These are phyloP conservation scores for Entomobrya proxima DNA, from an alignment of 2,888 invertebrate species.

Conservation along the genomic window DNA sequence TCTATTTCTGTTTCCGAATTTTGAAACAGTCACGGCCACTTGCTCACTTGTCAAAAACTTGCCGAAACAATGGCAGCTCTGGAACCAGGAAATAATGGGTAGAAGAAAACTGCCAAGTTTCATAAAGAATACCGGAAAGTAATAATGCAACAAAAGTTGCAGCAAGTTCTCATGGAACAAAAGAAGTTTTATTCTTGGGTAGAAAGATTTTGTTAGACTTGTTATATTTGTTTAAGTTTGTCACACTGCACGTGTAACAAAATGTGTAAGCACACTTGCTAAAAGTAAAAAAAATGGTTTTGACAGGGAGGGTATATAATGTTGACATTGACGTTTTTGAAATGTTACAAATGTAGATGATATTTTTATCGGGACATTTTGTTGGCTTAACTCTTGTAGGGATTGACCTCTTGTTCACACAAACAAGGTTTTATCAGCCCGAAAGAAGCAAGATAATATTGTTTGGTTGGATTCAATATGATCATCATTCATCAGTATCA, in stretches of 20 bases:
- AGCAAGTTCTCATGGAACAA: neutral
- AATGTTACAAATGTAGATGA: too few species aligned
- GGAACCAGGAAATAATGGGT: neutral
- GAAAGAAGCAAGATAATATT: too few species aligned
- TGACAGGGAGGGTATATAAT: neutral
- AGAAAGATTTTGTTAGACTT: neutral
- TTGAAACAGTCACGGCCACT: slow-evolving; percentile 61
- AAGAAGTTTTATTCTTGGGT: neutral
- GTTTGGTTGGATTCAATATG: too few species aligned
- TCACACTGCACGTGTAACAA: too few species aligned
- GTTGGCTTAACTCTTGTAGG: too few species aligned
- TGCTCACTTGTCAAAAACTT: slow-evolving; percentile 59
- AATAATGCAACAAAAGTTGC: slow-evolving; percentile 24
- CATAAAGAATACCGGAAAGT: neutral
- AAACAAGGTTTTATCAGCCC: too few species aligned
- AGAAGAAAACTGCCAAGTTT: slow-evolving; percentile 3
- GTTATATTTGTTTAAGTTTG: slow-evolving; percentile 35
- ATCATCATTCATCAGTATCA: too few species aligned
- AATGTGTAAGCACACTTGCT: neutral
- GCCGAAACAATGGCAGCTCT: slow-evolving; percentile 27
- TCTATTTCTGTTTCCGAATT: slow-evolving; percentile 32
- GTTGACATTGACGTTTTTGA: neutral
- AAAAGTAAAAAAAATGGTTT: neutral
- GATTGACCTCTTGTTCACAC: neutral
- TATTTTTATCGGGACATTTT: neutral